These are phyloP conservation scores for Phthorimaea operculella DNA, from an alignment of 1,140 invertebrate genomes.

Conservation along the genomic window DNA sequence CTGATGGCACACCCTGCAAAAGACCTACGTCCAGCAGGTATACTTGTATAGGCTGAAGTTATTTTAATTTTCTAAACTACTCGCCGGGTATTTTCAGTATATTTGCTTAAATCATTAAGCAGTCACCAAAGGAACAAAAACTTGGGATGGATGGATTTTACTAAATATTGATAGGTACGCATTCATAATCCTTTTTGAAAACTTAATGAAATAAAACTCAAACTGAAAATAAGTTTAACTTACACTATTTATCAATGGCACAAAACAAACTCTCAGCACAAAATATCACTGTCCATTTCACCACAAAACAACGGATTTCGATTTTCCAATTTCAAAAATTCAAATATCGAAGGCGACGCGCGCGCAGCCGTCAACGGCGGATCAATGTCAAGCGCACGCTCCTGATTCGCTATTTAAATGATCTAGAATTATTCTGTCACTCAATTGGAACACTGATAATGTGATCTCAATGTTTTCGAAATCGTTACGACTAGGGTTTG, in stretches of 20 bases:
- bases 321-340: constrained; percentile 8
- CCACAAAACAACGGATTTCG: neutral
- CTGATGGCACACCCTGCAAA: too few species aligned
- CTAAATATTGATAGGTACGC: too few species aligned
- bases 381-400: constrained; percentile 37
- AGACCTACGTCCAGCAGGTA: too few species aligned
- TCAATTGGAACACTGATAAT: neutral
- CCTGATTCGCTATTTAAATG: constrained; percentile 47
- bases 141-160: too few species aligned
- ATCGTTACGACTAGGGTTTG: neutral
- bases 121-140: too few species aligned
- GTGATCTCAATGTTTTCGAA: neutral
- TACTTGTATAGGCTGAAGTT: too few species aligned
- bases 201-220: too few species aligned
- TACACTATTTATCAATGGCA: neutral
- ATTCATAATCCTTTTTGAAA: neutral
- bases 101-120: too few species aligned
- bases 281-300: constrained; percentile 3
- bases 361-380: constrained; percentile 17
- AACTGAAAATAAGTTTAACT: too few species aligned
- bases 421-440: constrained; percentile 27
- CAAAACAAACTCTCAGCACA: neutral
- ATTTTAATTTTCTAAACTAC: too few species aligned
- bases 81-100: too few species aligned
- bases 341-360: constrained; percentile 8